Conservation (phyloP, 2,113 vertebrate genomes). For the Nicator chloris region DNA sequence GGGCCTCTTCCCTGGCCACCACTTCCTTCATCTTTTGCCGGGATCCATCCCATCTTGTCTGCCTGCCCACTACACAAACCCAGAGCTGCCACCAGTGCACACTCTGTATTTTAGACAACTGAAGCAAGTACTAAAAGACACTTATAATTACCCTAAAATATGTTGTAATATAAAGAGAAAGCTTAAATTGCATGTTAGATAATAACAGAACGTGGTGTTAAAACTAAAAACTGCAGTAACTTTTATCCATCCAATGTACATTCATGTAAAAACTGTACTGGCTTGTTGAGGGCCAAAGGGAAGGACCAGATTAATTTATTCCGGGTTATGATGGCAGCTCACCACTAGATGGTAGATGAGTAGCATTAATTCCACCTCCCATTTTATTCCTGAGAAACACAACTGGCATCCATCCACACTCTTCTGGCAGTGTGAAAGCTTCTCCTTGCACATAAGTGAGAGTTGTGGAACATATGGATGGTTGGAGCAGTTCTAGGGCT, state of each 20-base stretch:
- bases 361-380: neutral
- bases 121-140: neutral
- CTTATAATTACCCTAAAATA: neutral
- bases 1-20: neutral
- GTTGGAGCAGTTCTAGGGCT: neutral
- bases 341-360: conserved; percentile 73
- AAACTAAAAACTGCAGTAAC: conserved; percentile 15
- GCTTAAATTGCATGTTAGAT: conserved; percentile 5
- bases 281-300: neutral
- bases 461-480: neutral
- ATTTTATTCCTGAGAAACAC: neutral
- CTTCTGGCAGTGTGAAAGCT: neutral
- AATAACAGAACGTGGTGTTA: neutral
- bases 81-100: neutral
- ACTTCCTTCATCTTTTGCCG: neutral
- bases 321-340: neutral
- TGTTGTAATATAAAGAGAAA: neutral
- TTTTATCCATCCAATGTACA: neutral
- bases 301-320: neutral
- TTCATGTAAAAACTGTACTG: neutral
- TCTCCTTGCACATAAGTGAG: neutral
- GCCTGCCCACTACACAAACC: neutral
- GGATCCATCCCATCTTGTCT: neutral
- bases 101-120: neutral
- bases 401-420: neutral